Conservation (phyloP, 2,113 vertebrate species). For the Plestiodon gilberti region DNA sequence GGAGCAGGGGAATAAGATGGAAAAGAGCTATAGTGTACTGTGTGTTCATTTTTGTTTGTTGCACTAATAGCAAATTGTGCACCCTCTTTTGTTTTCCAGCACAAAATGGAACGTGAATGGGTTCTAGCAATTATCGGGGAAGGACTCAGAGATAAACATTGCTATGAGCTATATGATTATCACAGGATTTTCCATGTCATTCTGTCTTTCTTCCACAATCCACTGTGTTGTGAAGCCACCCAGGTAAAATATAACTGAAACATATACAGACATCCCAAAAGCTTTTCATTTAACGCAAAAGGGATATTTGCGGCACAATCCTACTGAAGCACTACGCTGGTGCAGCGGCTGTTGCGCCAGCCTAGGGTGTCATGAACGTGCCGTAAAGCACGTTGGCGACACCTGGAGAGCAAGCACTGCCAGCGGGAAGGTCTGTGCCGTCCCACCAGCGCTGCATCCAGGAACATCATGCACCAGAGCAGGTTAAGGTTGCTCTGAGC, state of each 20-base stretch:
- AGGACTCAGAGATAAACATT: constrained; percentile 84
- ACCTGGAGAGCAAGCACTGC: too few relatives aligned
- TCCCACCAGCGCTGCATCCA: too few relatives aligned
- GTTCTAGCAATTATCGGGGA: constrained; percentile 83
- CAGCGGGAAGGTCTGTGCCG: too few relatives aligned
- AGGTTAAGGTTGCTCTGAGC: too few relatives aligned
- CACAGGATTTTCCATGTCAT: constrained; percentile 87
- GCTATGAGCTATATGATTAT: constrained; percentile 85
- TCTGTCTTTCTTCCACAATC: constrained; percentile 86
- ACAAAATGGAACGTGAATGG: constrained; percentile 89
- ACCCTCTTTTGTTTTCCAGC: constrained; percentile 70
- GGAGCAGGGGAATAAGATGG: neutral
- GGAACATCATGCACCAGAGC: too few relatives aligned
- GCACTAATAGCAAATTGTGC: neutral
- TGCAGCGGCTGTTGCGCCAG: too few relatives aligned
- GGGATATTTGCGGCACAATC: neutral
- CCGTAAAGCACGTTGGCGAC: too few relatives aligned
- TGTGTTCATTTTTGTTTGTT: neutral
- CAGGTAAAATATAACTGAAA: constrained; percentile 75
- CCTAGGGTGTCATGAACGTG: too few relatives aligned
- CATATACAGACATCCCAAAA: neutral
- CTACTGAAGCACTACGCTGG: too few relatives aligned
- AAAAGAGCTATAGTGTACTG: neutral
- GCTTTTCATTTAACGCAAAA: neutral
- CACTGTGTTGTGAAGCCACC: constrained; percentile 80